Evolutionary conservation across 2,797 vertebrate species (phyloP).

Genomic region (Xenops minutus): DNA sequence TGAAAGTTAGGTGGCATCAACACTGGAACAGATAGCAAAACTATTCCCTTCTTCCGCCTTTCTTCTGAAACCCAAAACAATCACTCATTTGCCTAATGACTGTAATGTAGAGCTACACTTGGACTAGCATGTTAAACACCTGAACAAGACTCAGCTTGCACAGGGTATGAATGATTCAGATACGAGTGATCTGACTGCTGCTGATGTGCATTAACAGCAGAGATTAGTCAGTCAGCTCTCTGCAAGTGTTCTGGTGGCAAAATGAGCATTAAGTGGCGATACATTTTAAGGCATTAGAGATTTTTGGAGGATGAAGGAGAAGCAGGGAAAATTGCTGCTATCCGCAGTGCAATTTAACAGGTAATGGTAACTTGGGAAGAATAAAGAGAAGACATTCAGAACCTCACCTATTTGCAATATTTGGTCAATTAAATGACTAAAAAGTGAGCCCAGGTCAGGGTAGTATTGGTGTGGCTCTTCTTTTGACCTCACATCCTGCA

Average conservation of each 20-base stretch:
- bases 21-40: not conserved
- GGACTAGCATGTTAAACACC: not conserved
- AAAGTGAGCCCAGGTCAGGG: not conserved
- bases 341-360: not conserved
- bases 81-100: not conserved
- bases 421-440: not conserved
- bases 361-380: not conserved
- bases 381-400: not conserved
- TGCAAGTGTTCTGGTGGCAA: not conserved
- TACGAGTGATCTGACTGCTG: not conserved
- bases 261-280: not conserved
- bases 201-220: constrained; percentile 23
- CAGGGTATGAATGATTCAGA: not conserved
- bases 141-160: not conserved
- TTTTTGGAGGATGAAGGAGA: not conserved
- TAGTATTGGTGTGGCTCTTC: not conserved
- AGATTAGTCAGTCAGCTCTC: constrained; percentile 34
- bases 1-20: not conserved
- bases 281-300: not conserved
- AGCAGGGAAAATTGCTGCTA: constrained; percentile 30
- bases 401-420: not conserved
- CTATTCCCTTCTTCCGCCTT: not conserved
- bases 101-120: not conserved
- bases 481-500: accelerated
- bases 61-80: not conserved